phyloP scores from a whole-genome alignment of 2,797 vertebrate species.

The Leucoraja ocellata region DNA sequence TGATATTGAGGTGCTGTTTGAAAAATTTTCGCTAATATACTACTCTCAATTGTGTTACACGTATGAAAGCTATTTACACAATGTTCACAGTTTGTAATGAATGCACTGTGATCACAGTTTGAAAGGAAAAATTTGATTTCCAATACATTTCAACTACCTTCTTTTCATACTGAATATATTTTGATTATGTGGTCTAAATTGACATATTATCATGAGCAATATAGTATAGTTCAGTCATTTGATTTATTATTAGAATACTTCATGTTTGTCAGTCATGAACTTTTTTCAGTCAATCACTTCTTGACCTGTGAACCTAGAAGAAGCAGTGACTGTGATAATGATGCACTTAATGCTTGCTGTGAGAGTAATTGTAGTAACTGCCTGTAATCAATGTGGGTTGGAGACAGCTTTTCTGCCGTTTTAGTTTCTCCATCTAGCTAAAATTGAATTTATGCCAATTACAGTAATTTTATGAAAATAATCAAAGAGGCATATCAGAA shows the following conservation, averaged over 20 bases:
- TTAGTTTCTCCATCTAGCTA: not conserved
- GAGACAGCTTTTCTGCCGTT: conserved; percentile 30
- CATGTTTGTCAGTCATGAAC: conserved; percentile 24
- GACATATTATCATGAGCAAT: not conserved
- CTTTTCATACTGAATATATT: not conserved
- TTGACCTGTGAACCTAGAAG: conserved; percentile 32
- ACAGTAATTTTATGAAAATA: conserved; percentile 34
- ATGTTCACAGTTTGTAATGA: conserved; percentile 11
- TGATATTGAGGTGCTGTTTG: not conserved
- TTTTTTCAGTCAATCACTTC: conserved; percentile 17
- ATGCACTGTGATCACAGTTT: not conserved
- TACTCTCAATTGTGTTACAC: not conserved
- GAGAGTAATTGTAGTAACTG: conserved; percentile 34
- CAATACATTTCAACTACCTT: not conserved
- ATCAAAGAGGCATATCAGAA: not conserved
- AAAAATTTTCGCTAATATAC: not conserved
- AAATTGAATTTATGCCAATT: conserved; percentile 36
- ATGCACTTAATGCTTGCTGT: conserved; percentile 36
- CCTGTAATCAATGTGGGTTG: conserved; percentile 30
- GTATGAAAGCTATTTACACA: not conserved
- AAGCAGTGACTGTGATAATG: conserved; percentile 35
- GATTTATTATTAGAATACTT: conserved; percentile 27
- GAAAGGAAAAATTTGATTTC: not conserved
- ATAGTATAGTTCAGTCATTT: not conserved
- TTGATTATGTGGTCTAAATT: not conserved